A percentile compares a stretch with the other conserved stretches of the same genome.
phyloP scores from a whole-genome alignment of 2,797 vertebrate species.

The Tragelaphus eurycerus region DNA sequence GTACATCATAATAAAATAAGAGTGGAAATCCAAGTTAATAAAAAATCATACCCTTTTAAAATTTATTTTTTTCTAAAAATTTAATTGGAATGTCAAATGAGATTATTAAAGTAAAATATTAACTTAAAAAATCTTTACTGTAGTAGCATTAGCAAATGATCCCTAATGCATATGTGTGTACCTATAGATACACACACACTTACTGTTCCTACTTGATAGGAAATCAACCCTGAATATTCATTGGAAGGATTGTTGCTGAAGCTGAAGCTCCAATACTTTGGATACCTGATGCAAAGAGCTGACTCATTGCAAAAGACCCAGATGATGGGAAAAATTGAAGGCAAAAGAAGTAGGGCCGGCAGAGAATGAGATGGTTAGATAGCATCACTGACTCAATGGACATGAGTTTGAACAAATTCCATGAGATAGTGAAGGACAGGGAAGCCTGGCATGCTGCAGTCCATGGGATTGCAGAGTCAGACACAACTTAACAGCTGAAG shows the following conservation, averaged over 20 bases:
- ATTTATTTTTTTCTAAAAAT: neutral
- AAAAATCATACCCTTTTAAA: neutral
- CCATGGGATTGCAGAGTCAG: neutral
- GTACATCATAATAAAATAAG: neutral
- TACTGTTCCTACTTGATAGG: neutral
- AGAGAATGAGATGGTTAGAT: neutral
- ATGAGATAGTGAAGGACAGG: neutral
- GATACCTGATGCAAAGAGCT: neutral
- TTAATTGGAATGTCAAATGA: constrained; percentile 2
- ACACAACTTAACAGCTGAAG: neutral
- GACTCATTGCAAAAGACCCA: neutral
- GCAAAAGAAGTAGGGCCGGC: neutral
- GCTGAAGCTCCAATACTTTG: neutral
- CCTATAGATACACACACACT: neutral
- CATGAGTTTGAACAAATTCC: neutral
- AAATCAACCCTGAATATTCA: neutral
- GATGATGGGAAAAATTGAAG: neutral
- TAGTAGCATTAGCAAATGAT: neutral
- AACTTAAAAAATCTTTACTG: neutral
- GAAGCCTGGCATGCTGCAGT: neutral
- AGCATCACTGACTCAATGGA: neutral
- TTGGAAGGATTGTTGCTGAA: neutral
- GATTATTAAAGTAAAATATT: constrained; percentile 34
- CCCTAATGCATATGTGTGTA: neutral
- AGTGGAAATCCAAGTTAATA: neutral